These are phyloP conservation scores for Coremacera marginata DNA, from an alignment of 2,888 invertebrate genomes.

Conservation along the genomic window DNA sequence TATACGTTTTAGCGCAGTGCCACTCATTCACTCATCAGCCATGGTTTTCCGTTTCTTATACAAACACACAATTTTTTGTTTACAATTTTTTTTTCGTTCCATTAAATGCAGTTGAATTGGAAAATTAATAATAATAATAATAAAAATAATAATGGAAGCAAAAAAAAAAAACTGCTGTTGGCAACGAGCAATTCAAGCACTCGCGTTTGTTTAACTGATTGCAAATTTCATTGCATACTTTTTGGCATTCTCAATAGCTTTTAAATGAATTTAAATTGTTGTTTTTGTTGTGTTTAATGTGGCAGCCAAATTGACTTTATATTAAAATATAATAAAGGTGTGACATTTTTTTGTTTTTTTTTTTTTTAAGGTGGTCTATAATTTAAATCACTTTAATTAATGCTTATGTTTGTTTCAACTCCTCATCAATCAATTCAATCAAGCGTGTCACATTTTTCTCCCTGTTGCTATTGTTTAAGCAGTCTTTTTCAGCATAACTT, in stretches of 20 bases:
- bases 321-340: too few species aligned
- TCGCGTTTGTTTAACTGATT: conserved; percentile 12
- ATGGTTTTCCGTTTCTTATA: too few species aligned
- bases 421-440: too few species aligned
- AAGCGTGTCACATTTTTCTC: not conserved
- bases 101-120: conserved; percentile 1
- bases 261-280: too few species aligned
- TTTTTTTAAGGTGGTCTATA: not conserved
- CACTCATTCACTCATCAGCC: not conserved
- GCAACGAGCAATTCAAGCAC: not conserved
- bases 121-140: not conserved
- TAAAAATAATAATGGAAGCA: not conserved
- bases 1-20: conserved; percentile 20
- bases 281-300: too few species aligned
- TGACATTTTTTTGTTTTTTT: not conserved
- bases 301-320: too few species aligned
- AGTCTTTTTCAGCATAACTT: not conserved
- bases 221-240: conserved; percentile 20
- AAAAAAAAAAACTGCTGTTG: not conserved
- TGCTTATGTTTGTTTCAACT: too few species aligned
- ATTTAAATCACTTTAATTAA: too few species aligned
- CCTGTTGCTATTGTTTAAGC: not conserved
- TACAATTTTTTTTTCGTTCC: not conserved
- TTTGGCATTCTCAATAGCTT: conserved; percentile 23
- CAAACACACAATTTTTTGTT: not conserved